A percentile compares a stretch with the other conserved stretches of the same genome.
These are phyloP conservation scores for Tetrapedia diversipes DNA, from an alignment of 2,888 invertebrate genomes.

Conservation along the genomic window DNA sequence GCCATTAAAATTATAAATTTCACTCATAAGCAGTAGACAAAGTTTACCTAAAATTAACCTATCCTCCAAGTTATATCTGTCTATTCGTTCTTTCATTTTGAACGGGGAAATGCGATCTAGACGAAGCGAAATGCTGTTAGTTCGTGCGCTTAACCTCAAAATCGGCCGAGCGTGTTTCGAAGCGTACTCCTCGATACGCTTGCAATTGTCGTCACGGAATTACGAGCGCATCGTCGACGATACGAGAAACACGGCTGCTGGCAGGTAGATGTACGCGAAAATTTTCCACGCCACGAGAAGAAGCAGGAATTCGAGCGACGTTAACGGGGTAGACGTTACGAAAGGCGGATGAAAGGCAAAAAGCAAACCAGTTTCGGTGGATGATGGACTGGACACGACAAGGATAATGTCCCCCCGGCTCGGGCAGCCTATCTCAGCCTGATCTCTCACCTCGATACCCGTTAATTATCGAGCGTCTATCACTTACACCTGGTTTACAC, in stretches of 20 bases:
- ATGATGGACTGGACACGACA: conserved; percentile 60
- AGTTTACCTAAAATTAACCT: too few species aligned
- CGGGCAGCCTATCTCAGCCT: conserved; percentile 55
- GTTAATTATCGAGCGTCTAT: conserved; percentile 77
- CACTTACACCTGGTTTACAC: conserved; percentile 74
- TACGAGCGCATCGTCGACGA: not conserved
- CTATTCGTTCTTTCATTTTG: too few species aligned
- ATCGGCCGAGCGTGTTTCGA: not conserved
- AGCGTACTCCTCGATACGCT: not conserved
- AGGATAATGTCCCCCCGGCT: conserved; percentile 52
- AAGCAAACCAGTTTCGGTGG: conserved; percentile 60
- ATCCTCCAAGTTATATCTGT: too few species aligned
- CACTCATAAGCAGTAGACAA: too few species aligned
- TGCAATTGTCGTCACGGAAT: conserved; percentile 1
- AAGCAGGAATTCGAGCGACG: conserved; percentile 11
- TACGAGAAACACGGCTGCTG: conserved; percentile 1
- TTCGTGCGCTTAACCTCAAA: not conserved
- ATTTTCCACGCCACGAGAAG: not conserved
- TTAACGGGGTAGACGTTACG: conserved; percentile 22
- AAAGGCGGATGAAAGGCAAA: conserved; percentile 54
- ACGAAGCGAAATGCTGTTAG: too few species aligned
- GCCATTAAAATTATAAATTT: too few species aligned
- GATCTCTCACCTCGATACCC: conserved; percentile 67
- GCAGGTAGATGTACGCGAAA: conserved; percentile 20
- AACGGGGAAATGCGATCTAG: too few species aligned